phyloP scores from a whole-genome alignment of 2,888 invertebrate species.

The Drosophila gaucha region DNA sequence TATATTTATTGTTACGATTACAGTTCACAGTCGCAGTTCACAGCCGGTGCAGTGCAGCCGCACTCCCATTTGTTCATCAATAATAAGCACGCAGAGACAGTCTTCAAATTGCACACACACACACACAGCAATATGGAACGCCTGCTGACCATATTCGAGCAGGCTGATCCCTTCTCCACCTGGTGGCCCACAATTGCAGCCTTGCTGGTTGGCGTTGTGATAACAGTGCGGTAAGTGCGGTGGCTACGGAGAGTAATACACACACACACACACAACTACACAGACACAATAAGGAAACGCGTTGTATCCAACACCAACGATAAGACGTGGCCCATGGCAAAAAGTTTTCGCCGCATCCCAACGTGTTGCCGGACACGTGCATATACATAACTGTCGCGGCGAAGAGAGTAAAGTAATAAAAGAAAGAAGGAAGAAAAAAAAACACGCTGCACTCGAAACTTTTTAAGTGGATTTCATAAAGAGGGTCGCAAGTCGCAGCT shows the following conservation, averaged over 20 bases:
- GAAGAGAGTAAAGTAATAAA: conserved; percentile 6
- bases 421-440: conserved; percentile 28
- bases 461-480: conserved; percentile 75
- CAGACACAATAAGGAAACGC: conserved; percentile 44
- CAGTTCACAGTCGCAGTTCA: conserved; percentile 57
- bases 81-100: conserved; percentile 37
- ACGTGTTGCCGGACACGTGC: conserved; percentile 51
- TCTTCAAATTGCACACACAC: conserved; percentile 24
- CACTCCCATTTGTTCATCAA: conserved; percentile 47
- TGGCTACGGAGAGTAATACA: conserved; percentile 10
- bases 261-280: conserved; percentile 44
- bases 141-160: conserved; percentile 80
- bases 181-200: conserved; percentile 87
- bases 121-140: conserved; percentile 73
- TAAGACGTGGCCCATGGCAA: conserved; percentile 50
- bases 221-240: conserved; percentile 85
- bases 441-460: conserved; percentile 64
- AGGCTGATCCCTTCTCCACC: conserved; percentile 84
- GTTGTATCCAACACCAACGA: conserved; percentile 33
- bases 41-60: conserved; percentile 47
- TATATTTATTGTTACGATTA: conserved; percentile 67
- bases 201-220: conserved; percentile 85
- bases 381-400: conserved; percentile 64
- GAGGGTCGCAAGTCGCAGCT: conserved; percentile 30
- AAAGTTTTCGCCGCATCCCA: conserved; percentile 49